Base-by-base conservation (phyloP, 2,797 vertebrate genomes). In the Simalia tracyae region DNA sequence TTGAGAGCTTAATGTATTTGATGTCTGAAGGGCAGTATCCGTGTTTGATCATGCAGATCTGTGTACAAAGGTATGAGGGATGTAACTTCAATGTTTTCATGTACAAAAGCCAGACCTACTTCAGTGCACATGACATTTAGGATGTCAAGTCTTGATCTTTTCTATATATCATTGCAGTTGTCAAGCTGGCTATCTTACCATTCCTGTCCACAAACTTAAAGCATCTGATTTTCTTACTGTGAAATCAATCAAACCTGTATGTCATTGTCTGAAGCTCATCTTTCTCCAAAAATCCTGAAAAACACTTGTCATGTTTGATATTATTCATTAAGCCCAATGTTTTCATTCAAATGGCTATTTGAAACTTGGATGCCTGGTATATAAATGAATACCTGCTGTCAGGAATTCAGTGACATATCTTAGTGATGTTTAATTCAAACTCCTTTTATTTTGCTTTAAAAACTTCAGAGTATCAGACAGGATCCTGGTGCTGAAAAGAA, bases 291-390 rank as follows among this genome's bases (percentile, higher is more conserved):
- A 93, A 87, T 91, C 54, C 91, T 28, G 0, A 89, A 76, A 94
- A 92, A 59, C 36, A 42, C 89, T 92, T 94, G 84, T 95, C 92
- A 60, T 76, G 9, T 94, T n/a, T 24, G 24, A 86, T 64, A 90
- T 60, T 19, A 1, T 31, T 94, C 92, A 84, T 60, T 61, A 81
- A 59, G 0, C 0, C 42, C 54, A 24, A 68, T 89, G 26, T 92
- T 95, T 94, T 94, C 89, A 94, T 94, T 96, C 91, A 86, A 5
- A 86, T 87, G 36, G 42, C 84, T 57, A 87, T 91, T 11, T 24
- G 56, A 86, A 91, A 95, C 95, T 91, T 90, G 2, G 26, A 88
- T 59, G 60, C 64, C 63, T 95, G 50, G 50, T 91, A 87, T 93
- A 93, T 89, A 59, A 19, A 12, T 19, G 89, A 95, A 84, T 88